Conservation (phyloP, 2,888 invertebrate genomes). For the Habrosyne pyritoides region DNA sequence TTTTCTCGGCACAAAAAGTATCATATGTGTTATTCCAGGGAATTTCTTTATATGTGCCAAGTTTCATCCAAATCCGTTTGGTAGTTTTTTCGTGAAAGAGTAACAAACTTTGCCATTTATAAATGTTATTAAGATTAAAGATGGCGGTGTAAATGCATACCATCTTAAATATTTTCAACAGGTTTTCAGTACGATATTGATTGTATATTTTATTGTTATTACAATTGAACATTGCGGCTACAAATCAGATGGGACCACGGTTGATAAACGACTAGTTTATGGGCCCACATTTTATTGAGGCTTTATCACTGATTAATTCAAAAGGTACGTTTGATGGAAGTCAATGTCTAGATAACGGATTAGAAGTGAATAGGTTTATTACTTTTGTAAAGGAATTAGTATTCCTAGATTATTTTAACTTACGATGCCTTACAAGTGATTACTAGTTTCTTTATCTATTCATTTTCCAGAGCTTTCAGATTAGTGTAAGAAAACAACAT, state of each 20-base stretch:
- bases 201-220: not conserved
- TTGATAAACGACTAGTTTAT: conserved; percentile 13
- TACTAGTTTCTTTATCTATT: not conserved
- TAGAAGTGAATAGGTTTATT: conserved; percentile 1
- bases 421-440: not conserved
- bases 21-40: no score
- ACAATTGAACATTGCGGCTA: conserved; percentile 3
- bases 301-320: conserved; percentile 5
- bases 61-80: no score
- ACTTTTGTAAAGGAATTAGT: not conserved
- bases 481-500: no score
- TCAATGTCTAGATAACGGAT: conserved; percentile 1
- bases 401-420: conserved; percentile 1
- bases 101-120: no score
- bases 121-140: no score
- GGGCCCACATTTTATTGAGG: conserved; percentile 15
- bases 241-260: conserved; percentile 12
- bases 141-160: not conserved
- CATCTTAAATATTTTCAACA: conserved; percentile 1
- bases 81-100: no score
- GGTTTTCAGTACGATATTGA: conserved; percentile 6
- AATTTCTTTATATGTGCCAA: no score
- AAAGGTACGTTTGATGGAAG: conserved; percentile 1
- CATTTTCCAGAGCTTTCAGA: no score
- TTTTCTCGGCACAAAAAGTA: no score